Evolutionary conservation across 2,888 invertebrate species (phyloP).

Genomic region (Dascillus cervinus): DNA sequence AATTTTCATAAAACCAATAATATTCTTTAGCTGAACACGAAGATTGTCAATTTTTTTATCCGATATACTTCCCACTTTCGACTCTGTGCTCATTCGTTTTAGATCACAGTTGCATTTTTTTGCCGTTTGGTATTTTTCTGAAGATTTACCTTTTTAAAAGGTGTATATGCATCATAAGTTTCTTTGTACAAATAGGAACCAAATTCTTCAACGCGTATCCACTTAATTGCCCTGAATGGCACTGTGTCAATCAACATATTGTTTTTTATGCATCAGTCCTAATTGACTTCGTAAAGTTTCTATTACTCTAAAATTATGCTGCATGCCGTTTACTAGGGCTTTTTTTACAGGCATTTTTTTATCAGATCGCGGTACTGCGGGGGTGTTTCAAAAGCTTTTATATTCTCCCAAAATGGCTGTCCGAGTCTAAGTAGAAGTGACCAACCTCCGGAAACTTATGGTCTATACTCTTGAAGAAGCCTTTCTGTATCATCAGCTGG

Average conservation of each 20-base stretch:
- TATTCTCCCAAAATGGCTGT: constrained; percentile 28
- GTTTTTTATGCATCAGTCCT: constrained; percentile 17
- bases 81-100: constrained; percentile 4
- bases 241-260: constrained; percentile 19
- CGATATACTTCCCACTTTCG: constrained; percentile 9
- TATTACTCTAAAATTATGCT: constrained; percentile 15
- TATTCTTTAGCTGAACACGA: constrained; percentile 7
- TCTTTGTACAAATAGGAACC: constrained; percentile 15
- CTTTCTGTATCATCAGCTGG: constrained; percentile 23
- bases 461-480: constrained; percentile 24
- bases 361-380: constrained; percentile 23
- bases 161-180: constrained; percentile 7
- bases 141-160: constrained; percentile 9
- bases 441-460: constrained; percentile 32
- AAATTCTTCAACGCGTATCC: constrained; percentile 23
- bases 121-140: constrained; percentile 5
- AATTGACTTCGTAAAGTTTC: constrained; percentile 11
- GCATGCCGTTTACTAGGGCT: constrained; percentile 17
- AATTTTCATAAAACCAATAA: constrained; percentile 10
- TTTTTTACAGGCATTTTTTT: constrained; percentile 11
- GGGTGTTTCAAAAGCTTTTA: constrained; percentile 26
- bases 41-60: constrained; percentile 6
- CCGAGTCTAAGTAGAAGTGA: constrained; percentile 29
- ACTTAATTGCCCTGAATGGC: constrained; percentile 21
- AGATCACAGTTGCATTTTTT: constrained; percentile 5